Base-by-base conservation (phyloP, 2,888 invertebrate genomes). In the Dynastes maya region DNA sequence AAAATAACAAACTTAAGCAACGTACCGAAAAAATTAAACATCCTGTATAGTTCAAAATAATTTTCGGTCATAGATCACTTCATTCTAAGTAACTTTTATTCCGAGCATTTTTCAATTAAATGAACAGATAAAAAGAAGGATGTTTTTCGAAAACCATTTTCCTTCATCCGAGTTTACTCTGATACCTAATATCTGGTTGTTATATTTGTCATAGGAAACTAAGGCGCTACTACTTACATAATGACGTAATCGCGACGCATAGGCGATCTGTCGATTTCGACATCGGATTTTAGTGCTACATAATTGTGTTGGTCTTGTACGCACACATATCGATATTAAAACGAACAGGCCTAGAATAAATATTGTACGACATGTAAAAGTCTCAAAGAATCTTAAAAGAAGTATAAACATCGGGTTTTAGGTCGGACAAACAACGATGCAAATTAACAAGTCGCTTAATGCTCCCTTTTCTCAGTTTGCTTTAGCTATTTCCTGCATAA, bases 381-480 rank as follows among this genome's bases (percentile, higher is more conserved):
- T 72, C 72, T 72, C 72, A 61, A 72, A 72, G 72, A 72, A 72
- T 72, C 72, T 72, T 72, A 72, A 72, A 72, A 72, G 72, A 72
- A 72, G 71, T 72, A 58, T 61, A 72, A 72, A 72, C 58, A 72
- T 13, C 32, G 22, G 72, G 58, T 72, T 72, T 72, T 58, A 72
- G 72, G 61, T 58, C 72, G 72, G 72, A 40, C 58, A 72, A 72
- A 72, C 72, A 72, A 72, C 72, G 61, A 58, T 72, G 72, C 61
- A 72, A 72, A 72, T 72, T 72, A 72, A 72, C 72, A 72, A 72
- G 72, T 72, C 61, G 72, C 72, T 72, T 72, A 72, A 72, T 72
- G 72, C 72, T 72, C 72, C 72, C 72, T 72, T 72, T 72, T 72
- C 72, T 72, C 72, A 72, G 72, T 72, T 72, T 72, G 72, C 58